Conservation (phyloP, 2,113 vertebrate species). For the Oreochromis aureus region DNA sequence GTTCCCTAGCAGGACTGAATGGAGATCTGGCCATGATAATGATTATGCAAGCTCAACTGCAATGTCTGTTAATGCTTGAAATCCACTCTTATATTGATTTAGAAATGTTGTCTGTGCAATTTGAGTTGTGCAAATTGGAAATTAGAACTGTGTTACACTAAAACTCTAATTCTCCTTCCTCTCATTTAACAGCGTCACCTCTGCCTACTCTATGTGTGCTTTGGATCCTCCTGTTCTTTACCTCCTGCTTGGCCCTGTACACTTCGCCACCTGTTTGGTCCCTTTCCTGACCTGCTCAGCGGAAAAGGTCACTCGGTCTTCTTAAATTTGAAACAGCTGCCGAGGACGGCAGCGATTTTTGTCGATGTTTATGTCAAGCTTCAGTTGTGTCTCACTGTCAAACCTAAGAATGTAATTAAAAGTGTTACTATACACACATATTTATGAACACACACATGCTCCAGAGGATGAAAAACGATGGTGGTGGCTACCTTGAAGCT, state of each 20-base stretch:
- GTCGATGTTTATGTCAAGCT: neutral
- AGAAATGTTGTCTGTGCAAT: conserved; percentile 16
- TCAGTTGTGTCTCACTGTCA: conserved; percentile 6
- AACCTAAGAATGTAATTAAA: conserved; percentile 6
- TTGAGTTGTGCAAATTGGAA: neutral
- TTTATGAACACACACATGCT: neutral
- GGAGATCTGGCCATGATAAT: conserved; percentile 12
- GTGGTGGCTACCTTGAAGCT: neutral
- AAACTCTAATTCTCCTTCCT: neutral
- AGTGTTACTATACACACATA: neutral
- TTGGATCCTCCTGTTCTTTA: conserved; percentile 15
- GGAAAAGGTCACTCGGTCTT: neutral
- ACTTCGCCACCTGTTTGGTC: neutral
- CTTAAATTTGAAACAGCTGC: neutral
- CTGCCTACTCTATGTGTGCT: conserved; percentile 8
- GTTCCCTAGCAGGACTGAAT: conserved; percentile 6
- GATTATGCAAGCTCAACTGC: conserved; percentile 2
- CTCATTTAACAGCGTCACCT: conserved; percentile 32
- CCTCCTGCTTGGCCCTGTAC: conserved; percentile 39
- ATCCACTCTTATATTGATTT: conserved; percentile 11
- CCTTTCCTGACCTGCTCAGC: neutral
- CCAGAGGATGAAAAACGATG: neutral
- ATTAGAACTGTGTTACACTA: neutral
- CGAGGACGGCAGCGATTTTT: neutral
- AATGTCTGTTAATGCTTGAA: neutral